Percentiles rank a stretch among this genome's conserved stretches.
Conservation (phyloP, 2,888 invertebrate genomes). For the Lasioglossum morio region DNA sequence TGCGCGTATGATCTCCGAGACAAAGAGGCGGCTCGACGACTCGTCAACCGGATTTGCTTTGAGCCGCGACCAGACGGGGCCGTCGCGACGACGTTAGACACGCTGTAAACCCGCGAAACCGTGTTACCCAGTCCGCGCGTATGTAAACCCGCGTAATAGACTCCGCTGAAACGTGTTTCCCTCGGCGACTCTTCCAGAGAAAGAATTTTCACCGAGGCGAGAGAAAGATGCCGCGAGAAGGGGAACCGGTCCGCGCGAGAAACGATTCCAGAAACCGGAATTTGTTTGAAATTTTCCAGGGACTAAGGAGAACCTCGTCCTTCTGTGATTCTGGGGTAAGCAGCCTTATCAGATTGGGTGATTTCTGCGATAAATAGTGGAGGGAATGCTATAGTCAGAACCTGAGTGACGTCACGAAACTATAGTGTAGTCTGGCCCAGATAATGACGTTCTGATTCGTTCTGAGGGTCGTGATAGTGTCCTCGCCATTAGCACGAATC, state of each 20-base stretch:
- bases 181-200: not conserved
- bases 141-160: slow-evolving; percentile 33
- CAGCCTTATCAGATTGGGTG: not conserved
- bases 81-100: slow-evolving; percentile 57
- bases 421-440: too few species aligned
- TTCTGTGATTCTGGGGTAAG: not conserved
- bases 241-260: not conserved
- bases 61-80: slow-evolving; percentile 32
- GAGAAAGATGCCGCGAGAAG: not conserved
- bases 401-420: too few species aligned
- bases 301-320: not conserved
- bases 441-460: too few species aligned
- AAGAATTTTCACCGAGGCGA: not conserved
- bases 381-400: not conserved
- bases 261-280: not conserved
- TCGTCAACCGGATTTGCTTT: slow-evolving; percentile 63
- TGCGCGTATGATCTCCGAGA: slow-evolving; percentile 41
- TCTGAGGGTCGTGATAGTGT: too few species aligned
- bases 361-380: not conserved
- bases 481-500: too few species aligned
- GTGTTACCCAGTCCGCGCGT: slow-evolving; percentile 42
- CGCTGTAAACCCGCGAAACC: slow-evolving; percentile 54
- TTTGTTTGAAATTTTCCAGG: not conserved
- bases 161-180: slow-evolving; percentile 4
- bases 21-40: slow-evolving; percentile 63